phyloP scores from a whole-genome alignment of 2,797 vertebrate genomes.

The Pantherophis vulpinus region DNA sequence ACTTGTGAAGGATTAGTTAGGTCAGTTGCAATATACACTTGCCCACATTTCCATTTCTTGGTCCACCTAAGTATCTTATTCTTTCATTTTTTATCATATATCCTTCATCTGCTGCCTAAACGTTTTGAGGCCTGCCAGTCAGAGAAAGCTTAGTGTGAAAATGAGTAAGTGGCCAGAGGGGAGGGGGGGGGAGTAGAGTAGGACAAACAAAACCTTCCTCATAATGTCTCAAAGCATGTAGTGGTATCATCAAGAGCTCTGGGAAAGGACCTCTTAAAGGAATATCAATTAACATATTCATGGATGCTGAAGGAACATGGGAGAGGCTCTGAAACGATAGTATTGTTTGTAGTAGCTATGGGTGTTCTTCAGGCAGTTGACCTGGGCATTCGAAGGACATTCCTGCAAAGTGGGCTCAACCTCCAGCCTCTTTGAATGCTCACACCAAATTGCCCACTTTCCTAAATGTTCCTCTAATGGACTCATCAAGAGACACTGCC shows the following conservation, averaged over 20 bases:
- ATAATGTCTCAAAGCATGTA: not conserved
- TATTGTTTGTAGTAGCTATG: not conserved
- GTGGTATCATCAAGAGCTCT: not conserved
- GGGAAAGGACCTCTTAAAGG: not conserved
- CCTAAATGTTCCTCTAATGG: constrained; percentile 69
- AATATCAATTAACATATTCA: not conserved
- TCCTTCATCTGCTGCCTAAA: not conserved
- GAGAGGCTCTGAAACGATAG: not conserved
- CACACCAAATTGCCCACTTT: constrained; percentile 63
- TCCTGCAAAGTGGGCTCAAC: constrained; percentile 39
- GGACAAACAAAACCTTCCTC: too few species aligned
- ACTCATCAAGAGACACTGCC: constrained; percentile 60
- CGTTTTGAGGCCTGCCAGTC: not conserved
- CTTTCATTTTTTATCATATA: not conserved
- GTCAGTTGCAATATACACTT: not conserved
- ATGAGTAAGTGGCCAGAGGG: not conserved
- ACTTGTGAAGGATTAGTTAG: not conserved
- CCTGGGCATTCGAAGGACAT: not conserved
- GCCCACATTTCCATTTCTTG: not conserved
- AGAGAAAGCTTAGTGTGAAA: not conserved
- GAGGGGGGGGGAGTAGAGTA: not conserved
- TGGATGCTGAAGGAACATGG: not conserved
- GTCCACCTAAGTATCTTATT: not conserved
- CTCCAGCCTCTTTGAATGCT: constrained; percentile 58
- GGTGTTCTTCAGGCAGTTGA: not conserved